Evolutionary conservation across 1,140 invertebrate species (phyloP).

Genomic region (Lasioglossum albipes): DNA sequence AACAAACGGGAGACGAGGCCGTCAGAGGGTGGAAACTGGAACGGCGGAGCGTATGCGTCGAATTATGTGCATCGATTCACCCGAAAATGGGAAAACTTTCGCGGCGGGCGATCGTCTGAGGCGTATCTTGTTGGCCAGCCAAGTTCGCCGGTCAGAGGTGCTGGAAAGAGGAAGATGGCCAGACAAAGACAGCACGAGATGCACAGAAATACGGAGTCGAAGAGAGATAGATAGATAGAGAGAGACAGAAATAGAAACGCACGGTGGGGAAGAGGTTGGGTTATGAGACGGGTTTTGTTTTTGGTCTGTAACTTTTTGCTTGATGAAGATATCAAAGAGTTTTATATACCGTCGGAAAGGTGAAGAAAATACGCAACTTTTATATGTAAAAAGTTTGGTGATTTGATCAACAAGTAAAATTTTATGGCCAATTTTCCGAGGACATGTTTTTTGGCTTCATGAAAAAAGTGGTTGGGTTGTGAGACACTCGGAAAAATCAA

Average conservation of each 20-base stretch:
- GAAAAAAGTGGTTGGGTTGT: too few relatives aligned
- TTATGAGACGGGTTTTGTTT: too few relatives aligned
- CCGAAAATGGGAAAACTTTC: slow-evolving; percentile 75
- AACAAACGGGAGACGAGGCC: not conserved
- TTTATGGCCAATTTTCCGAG: too few relatives aligned
- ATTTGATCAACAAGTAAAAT: too few relatives aligned
- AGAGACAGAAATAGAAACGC: not conserved
- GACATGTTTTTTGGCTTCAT: too few relatives aligned
- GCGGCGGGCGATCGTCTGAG: slow-evolving; percentile 46
- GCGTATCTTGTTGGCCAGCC: slow-evolving; percentile 55
- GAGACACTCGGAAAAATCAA: too few relatives aligned
- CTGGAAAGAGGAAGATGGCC: not conserved
- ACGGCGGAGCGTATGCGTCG: slow-evolving; percentile 64
- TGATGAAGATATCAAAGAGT: too few relatives aligned
- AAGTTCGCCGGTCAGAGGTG: slow-evolving; percentile 41
- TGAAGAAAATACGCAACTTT: too few relatives aligned
- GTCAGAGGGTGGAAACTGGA: not conserved
- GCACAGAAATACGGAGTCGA: not conserved
- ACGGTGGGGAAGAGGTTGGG: too few relatives aligned
- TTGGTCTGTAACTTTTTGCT: too few relatives aligned
- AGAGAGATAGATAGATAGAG: not conserved
- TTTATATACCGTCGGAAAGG: too few relatives aligned
- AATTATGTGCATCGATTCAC: slow-evolving; percentile 78
- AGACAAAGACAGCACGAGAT: not conserved
- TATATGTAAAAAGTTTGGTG: too few relatives aligned